phyloP scores from a whole-genome alignment of 1,140 invertebrate species.

The Neotoxoptera formosana region DNA sequence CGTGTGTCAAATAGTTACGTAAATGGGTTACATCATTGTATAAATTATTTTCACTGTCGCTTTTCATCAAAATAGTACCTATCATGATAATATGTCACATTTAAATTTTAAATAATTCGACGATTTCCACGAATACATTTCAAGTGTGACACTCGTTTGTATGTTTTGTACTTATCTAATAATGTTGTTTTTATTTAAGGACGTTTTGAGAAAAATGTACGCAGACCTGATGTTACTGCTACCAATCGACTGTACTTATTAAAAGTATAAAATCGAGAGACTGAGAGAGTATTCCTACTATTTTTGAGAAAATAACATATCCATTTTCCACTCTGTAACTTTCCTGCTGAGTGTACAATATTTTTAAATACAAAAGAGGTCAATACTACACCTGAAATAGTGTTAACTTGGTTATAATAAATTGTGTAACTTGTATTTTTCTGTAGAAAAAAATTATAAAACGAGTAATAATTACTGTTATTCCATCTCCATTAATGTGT shows the following conservation, averaged over 20 bases:
- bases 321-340: rapidly evolving
- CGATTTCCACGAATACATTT: background rate
- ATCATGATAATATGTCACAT: background rate
- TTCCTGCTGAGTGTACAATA: no score
- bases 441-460: no score
- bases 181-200: background rate
- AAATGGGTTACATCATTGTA: background rate
- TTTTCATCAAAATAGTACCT: background rate
- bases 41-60: background rate
- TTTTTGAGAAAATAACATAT: no score
- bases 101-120: background rate
- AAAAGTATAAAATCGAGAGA: background rate
- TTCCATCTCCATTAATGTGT: no score
- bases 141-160: background rate
- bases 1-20: background rate
- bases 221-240: background rate
- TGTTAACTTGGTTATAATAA: no score
- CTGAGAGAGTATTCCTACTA: no score
- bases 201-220: background rate
- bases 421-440: no score
- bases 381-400: no score
- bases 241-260: background rate
- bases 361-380: no score
- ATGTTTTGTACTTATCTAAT: no score
- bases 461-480: no score